Conservation (phyloP, 1,140 invertebrate species). For the Wiebesia pumilae region DNA sequence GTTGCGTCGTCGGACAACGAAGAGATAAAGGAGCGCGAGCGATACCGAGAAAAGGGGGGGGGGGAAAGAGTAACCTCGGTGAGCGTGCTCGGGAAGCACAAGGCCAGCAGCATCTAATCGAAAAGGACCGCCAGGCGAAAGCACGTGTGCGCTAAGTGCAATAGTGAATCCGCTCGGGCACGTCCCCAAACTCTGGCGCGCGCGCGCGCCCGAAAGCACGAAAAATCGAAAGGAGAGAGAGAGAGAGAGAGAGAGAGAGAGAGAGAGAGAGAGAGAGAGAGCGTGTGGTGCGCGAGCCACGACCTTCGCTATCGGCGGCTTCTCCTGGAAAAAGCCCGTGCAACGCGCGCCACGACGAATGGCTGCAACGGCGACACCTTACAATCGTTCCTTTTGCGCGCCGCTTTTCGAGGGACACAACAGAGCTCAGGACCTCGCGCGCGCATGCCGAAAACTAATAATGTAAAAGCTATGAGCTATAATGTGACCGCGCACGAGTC, state of each 20-base stretch:
- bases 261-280: too few relatives aligned
- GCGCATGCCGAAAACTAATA: constrained; percentile 20
- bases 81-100: not conserved
- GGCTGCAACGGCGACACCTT: not conserved
- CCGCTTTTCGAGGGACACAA: not conserved
- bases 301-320: not conserved
- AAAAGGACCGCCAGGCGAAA: not conserved
- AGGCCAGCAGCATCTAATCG: not conserved
- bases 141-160: constrained; percentile 36
- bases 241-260: too few relatives aligned
- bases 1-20: too few relatives aligned
- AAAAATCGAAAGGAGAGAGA: too few relatives aligned
- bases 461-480: not conserved
- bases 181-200: not conserved
- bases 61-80: not conserved
- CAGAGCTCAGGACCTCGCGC: not conserved
- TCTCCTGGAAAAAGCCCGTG: not conserved
- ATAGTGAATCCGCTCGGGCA: not conserved
- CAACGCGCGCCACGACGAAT: not conserved
- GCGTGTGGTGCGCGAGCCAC: too few relatives aligned
- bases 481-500: constrained; percentile 1
- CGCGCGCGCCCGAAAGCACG: not conserved
- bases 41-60: not conserved
- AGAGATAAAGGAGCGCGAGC: too few relatives aligned
- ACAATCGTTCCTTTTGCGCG: not conserved